Evolutionary conservation across 2,113 vertebrate genomes (phyloP).

Genomic region (Notechis scutatus): DNA sequence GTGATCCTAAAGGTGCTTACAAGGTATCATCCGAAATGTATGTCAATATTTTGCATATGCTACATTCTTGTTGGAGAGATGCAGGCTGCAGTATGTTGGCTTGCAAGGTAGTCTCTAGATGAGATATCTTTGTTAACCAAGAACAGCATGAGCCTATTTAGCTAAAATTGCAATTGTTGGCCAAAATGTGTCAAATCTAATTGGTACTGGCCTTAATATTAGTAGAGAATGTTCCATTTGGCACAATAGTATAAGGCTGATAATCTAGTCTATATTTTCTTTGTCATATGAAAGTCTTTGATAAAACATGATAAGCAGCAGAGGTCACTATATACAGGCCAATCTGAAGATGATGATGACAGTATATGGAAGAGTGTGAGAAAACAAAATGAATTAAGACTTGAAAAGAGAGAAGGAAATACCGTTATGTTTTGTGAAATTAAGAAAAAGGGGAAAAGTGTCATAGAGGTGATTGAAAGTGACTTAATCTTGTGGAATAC

Average conservation of each 20-base stretch:
- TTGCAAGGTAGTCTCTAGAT: not conserved
- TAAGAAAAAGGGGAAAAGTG: not conserved
- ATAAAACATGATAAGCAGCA: not conserved
- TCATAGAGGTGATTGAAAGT: not conserved
- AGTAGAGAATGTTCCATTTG: not conserved
- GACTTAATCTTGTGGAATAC: not conserved
- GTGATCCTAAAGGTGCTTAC: not conserved
- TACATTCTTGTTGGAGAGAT: not conserved
- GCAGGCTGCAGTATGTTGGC: not conserved
- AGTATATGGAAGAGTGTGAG: not conserved
- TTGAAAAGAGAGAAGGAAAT: not conserved
- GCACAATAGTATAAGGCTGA: not conserved
- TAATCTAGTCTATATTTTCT: not conserved
- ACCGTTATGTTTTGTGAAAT: not conserved
- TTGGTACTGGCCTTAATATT: not conserved
- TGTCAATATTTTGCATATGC: not conserved
- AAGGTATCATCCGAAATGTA: not conserved
- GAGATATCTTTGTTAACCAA: not conserved
- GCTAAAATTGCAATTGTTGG: not conserved
- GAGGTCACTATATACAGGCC: not conserved
- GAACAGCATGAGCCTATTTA: not conserved
- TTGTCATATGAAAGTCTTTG: not conserved
- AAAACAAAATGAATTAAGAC: not conserved
- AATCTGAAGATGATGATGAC: not conserved
- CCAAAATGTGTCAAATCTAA: not conserved